These are phyloP conservation scores for Melikaiella ostensackeni DNA, from an alignment of 2,888 invertebrate genomes.

Conservation along the genomic window DNA sequence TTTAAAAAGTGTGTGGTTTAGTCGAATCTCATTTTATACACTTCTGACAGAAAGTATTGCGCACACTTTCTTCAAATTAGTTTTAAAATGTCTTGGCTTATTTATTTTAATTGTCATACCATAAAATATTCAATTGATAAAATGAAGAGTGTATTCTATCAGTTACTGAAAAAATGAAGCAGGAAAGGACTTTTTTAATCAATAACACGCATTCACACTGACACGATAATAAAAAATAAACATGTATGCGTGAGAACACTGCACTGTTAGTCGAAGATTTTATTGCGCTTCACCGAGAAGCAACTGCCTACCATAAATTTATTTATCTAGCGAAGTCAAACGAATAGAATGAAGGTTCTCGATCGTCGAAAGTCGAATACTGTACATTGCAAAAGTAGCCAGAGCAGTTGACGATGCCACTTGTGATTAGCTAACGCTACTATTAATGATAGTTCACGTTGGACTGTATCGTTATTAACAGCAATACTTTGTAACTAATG, in stretches of 20 bases:
- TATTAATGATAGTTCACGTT: conserved; percentile 20
- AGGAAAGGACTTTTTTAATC: conserved; percentile 16
- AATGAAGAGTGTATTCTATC: background rate
- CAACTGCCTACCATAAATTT: conserved; percentile 63
- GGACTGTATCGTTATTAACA: conserved; percentile 32
- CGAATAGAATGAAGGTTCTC: conserved; percentile 46
- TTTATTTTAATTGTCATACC: background rate
- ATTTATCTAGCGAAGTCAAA: conserved; percentile 56
- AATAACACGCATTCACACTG: conserved; percentile 7
- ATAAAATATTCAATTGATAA: background rate
- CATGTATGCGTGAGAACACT: conserved; percentile 19
- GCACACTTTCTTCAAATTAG: background rate
- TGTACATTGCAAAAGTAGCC: conserved; percentile 75
- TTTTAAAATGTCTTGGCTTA: background rate
- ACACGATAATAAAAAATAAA: background rate
- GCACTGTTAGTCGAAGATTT: conserved; percentile 28
- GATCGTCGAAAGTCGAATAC: conserved; percentile 46
- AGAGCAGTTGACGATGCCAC: conserved; percentile 64
- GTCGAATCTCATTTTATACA: background rate
- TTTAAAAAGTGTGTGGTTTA: background rate
- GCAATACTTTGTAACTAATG: conserved; percentile 48
- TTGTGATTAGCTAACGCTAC: conserved; percentile 39
- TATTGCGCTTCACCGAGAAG: conserved; percentile 46
- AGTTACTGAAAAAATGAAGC: background rate
- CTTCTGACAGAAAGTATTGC: background rate